Percentiles rank a stretch among this genome's conserved stretches.
Evolutionary conservation across 2,113 vertebrate genomes (phyloP).

Genomic region (Maccullochella peelii): DNA sequence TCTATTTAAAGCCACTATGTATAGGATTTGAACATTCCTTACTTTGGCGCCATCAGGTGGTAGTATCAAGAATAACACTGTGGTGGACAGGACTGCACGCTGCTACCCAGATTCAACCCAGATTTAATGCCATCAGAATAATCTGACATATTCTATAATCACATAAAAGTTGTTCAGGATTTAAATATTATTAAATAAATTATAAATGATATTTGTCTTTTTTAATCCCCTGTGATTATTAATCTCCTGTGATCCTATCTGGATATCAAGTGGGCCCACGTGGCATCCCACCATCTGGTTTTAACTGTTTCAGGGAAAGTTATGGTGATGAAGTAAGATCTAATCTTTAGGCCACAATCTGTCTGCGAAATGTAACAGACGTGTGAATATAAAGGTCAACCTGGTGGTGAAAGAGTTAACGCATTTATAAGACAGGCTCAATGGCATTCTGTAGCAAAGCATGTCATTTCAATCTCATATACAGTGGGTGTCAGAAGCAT

Average conservation of each 20-base stretch:
- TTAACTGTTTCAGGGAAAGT: neutral
- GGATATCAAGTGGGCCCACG: neutral
- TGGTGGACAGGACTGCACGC: neutral
- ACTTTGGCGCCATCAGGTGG: neutral
- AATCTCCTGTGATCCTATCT: neutral
- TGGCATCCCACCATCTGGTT: neutral
- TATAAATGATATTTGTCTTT: neutral
- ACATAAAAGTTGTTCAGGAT: neutral
- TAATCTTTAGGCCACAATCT: neutral
- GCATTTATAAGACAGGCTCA: slow-evolving; percentile 10
- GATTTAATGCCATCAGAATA: neutral
- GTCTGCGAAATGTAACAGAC: neutral
- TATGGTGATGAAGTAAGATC: neutral
- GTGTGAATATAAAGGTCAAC: neutral
- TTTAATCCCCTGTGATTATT: neutral
- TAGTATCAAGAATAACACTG: neutral
- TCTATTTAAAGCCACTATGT: neutral
- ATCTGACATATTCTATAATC: neutral
- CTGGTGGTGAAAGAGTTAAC: slow-evolving; percentile 16
- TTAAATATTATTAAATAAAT: neutral
- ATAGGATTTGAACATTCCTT: neutral
- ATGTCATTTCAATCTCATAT: slow-evolving; percentile 27
- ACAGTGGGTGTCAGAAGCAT: slow-evolving; percentile 14
- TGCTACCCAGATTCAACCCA: neutral
- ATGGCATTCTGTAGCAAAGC: slow-evolving; percentile 17